Base-by-base conservation (phyloP, 2,797 vertebrate genomes). In the Cercopithecus neglectus region DNA sequence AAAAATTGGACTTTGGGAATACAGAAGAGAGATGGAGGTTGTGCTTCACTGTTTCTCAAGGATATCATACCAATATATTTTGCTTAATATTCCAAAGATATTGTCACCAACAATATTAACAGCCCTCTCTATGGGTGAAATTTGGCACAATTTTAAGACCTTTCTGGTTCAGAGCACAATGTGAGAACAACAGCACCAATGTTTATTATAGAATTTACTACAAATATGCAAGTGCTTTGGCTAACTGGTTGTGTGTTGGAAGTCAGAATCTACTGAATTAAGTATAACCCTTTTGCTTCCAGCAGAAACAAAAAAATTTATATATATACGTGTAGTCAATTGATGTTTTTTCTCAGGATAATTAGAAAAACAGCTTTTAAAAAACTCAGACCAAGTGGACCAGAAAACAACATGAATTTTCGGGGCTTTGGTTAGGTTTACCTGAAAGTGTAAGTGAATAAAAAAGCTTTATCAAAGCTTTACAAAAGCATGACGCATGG, bases 301-400 rank as follows among this genome's bases (percentile, higher is more conserved):
- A 91, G 59, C 24, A 83, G 81, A 41, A 82, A 81, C 46, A 83
- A 9, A 59, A 59, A 44, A 39, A 57, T 19, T 50, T 39, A 36
- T n/a, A 46, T 36, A 67, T 26, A 48, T 12, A 26, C 48, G 17
- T 17, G 16, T 46, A 80, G 55, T 13, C 59, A 74, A 16, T 80
- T 46, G 48, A 41, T 86, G 8, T 16, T 86, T 78, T 95, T 89
- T 72, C 26, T 78, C 10, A n/a, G 26, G 94, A 72, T 94, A 57
- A 85, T 64, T 95, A 86, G 50, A 64, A 76, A 94, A 93, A 64
- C 8, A 82, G 48, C 33, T 93, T 93, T 96, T 83, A 39, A 55
- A 48, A 78, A 88, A 46, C 39, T 89, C 13, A 61, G 22, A n/a
- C 39, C 72, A 53, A 79, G 79, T 17, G 50, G 87, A 61, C 53